Percentiles rank a stretch among this genome's conserved stretches.
Conservation (phyloP, 2,888 invertebrate species). For the Sturmia bella region DNA sequence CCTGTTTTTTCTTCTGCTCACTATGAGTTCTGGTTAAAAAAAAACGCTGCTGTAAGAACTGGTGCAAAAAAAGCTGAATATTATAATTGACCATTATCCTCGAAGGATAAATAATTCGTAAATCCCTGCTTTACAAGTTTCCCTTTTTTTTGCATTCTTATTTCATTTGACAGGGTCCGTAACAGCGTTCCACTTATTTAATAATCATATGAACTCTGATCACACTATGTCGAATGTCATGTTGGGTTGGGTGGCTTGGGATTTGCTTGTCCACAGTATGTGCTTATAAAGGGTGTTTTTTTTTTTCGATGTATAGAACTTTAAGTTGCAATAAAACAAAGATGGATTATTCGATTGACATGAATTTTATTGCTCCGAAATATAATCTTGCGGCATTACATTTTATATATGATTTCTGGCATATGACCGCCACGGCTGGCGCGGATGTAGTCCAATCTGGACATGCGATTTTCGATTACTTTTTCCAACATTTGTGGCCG, state of each 20-base stretch:
- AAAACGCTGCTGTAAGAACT: constrained; percentile 33
- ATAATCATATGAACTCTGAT: constrained; percentile 61
- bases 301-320: no score
- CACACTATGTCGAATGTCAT: constrained; percentile 52
- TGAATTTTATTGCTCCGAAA: no score
- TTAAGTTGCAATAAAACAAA: no score
- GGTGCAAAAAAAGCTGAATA: constrained; percentile 1
- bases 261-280: neutral
- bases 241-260: constrained; percentile 30
- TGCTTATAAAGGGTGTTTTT: no score
- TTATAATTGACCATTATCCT: constrained; percentile 62
- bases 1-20: neutral
- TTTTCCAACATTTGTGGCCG: no score
- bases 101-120: constrained; percentile 40
- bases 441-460: no score
- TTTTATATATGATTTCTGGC: no score
- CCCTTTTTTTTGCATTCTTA: constrained; percentile 5
- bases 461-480: no score
- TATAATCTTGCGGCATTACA: no score
- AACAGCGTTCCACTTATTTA: constrained; percentile 38
- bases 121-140: constrained; percentile 33
- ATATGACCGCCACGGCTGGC: no score
- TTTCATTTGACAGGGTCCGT: neutral
- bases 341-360: no score
- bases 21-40: constrained; percentile 19